Percentiles rank a stretch among this genome's conserved stretches.
Evolutionary conservation across 2,797 vertebrate genomes (phyloP).

Genomic region (Enteromius treurensis): DNA sequence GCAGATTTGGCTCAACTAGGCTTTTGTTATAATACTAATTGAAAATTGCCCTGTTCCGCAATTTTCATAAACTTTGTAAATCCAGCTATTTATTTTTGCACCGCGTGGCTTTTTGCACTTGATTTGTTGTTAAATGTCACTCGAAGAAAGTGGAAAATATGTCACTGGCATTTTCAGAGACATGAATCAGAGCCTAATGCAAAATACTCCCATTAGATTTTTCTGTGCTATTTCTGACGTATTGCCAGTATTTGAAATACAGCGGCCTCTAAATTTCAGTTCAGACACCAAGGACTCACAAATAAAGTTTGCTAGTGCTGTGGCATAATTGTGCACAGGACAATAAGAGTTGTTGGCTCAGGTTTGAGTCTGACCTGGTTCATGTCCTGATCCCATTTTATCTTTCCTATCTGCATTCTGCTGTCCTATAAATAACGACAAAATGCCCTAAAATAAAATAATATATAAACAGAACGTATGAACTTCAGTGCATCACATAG

Average conservation of each 20-base stretch:
- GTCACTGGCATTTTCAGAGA: neutral
- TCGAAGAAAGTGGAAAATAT: neutral
- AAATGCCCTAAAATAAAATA: neutral
- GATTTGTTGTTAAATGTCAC: neutral
- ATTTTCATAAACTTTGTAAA: neutral
- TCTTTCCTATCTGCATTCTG: neutral
- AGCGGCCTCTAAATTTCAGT: neutral
- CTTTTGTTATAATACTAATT: neutral
- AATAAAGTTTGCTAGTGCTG: conserved; percentile 1
- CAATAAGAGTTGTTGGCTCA: neutral
- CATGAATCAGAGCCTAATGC: neutral
- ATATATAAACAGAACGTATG: neutral
- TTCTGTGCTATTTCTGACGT: neutral
- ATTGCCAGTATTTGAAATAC: neutral
- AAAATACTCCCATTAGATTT: conserved; percentile 1
- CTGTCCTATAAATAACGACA: neutral
- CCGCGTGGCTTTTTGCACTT: neutral
- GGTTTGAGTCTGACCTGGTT: conserved; percentile 9
- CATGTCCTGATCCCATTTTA: neutral
- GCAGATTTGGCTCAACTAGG: neutral
- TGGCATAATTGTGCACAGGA: conserved; percentile 12
- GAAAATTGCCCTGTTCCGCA: neutral
- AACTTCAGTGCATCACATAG: neutral
- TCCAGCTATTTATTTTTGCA: conserved; percentile 16
- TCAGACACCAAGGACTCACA: neutral